Percentiles rank a stretch among this genome's conserved stretches.
phyloP scores from a whole-genome alignment of 2,113 vertebrate genomes.

The Trogon melanurus region DNA sequence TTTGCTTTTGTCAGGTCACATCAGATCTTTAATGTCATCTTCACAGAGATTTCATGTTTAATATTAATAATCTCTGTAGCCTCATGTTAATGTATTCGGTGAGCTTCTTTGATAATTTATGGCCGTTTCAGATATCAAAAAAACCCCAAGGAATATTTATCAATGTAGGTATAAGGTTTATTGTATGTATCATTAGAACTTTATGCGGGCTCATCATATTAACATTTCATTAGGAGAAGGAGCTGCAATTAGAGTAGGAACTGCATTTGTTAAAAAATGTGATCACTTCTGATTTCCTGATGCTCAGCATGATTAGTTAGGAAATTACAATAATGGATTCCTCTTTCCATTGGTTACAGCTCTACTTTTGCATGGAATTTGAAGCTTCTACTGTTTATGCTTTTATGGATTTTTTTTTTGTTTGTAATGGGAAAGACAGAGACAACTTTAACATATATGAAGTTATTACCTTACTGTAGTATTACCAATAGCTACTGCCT shows the following conservation, averaged over 20 bases:
- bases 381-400: background rate
- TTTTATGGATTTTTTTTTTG: background rate
- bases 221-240: background rate
- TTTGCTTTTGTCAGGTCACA: constrained; percentile 49
- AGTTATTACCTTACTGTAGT: background rate
- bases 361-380: background rate
- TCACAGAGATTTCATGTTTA: constrained; percentile 10
- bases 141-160: background rate
- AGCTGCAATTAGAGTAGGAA: background rate
- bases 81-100: background rate
- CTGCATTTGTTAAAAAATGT: background rate
- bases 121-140: background rate
- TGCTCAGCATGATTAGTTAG: background rate
- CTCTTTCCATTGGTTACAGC: background rate
- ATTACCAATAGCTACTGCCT: background rate
- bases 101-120: background rate
- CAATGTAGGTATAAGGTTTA: background rate
- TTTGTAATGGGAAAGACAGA: background rate
- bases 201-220: background rate
- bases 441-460: background rate
- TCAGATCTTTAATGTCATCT: constrained; percentile 17
- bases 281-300: background rate
- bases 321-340: background rate
- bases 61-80: constrained; percentile 29
- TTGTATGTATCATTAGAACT: background rate